Evolutionary conservation across 2,113 vertebrate species (phyloP), one percentile per base, ranked within the genome.

Genomic region (Phaethon lepturus): DNA sequence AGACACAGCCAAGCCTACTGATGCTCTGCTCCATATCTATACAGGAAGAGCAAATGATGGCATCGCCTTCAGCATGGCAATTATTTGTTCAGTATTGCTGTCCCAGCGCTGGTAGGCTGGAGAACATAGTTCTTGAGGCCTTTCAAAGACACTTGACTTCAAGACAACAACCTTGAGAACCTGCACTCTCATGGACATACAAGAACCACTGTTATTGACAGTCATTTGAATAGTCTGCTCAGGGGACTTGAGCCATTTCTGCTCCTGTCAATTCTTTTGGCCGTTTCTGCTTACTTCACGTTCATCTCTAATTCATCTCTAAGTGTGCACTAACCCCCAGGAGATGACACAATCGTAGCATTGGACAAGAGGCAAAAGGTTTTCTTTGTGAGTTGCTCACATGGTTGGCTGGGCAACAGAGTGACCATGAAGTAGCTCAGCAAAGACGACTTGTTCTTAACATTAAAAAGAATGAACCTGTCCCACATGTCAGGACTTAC

Each of bases 181-280:
- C 47, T 67, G 29, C 3, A 5, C 25, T 11, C 20, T 55, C 14
- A 14, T 0, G 1, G 14, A 59, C 24, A 29, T 16, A 47, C 17
- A 26, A 49, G 49, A 71, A 38, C 33, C 22, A 31, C 44, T 7
- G 6, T 12, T 68, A 13, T 2, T 6, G 58, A 55, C 33, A 58
- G 33, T 31, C 40, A 35, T 59, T 33, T 29, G 13, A 42, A 26
- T 3, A 40, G 13, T 10, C 59, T 60, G 1, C 44, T 50, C 22
- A 11, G 26, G 13, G 24, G 18, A 33, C 25, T 40, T 20, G 52
- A 64, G 23, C 20, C 47, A 33, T 9, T 60, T 68, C 63, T 53
- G 38, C 31, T 68, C 28, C 33, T 42, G 73, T 55, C 73, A 67
- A 9, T 60, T 40, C 53, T 47, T 79, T 26, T 9, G 2, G 10